These are phyloP conservation scores for Leuciscus waleckii DNA, from an alignment of 2,797 vertebrate genomes.

Conservation along the genomic window DNA sequence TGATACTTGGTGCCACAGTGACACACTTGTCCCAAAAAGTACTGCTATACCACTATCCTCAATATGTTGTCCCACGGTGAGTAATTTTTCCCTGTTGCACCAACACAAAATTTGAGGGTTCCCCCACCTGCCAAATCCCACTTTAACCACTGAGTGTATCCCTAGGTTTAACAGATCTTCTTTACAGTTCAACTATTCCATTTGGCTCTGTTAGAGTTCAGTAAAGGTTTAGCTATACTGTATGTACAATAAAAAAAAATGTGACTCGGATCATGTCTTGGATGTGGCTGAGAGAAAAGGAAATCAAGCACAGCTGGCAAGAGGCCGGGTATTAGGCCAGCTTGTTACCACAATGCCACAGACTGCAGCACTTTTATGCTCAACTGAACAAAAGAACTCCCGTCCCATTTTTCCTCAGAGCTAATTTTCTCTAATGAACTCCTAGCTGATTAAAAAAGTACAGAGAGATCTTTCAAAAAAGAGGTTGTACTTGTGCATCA, in stretches of 20 bases:
- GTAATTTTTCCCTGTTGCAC: too few relatives aligned
- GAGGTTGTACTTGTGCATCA: background rate
- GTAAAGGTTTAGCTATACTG: background rate
- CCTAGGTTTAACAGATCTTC: background rate
- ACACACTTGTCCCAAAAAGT: too few relatives aligned
- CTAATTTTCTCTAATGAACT: slow-evolving; percentile 46
- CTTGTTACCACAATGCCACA: background rate
- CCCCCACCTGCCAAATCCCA: too few relatives aligned
- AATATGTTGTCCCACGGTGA: too few relatives aligned
- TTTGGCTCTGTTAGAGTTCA: background rate
- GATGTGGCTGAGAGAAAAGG: slow-evolving; percentile 1
- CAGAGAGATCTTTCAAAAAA: slow-evolving; percentile 1
- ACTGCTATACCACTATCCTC: too few relatives aligned
- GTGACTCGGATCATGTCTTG: slow-evolving; percentile 6
- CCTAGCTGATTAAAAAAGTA: slow-evolving; percentile 26
- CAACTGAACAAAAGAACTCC: slow-evolving; percentile 22
- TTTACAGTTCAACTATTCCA: background rate
- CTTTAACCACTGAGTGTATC: background rate
- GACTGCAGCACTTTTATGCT: slow-evolving; percentile 2
- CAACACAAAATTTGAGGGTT: too few relatives aligned
- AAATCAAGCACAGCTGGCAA: slow-evolving; percentile 23
- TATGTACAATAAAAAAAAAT: background rate
- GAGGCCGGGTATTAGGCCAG: background rate
- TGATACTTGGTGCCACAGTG: too few relatives aligned
- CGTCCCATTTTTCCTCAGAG: slow-evolving; percentile 29